phyloP scores from a whole-genome alignment of 2,797 vertebrate genomes.

The Hoplostethus mediterraneus region DNA sequence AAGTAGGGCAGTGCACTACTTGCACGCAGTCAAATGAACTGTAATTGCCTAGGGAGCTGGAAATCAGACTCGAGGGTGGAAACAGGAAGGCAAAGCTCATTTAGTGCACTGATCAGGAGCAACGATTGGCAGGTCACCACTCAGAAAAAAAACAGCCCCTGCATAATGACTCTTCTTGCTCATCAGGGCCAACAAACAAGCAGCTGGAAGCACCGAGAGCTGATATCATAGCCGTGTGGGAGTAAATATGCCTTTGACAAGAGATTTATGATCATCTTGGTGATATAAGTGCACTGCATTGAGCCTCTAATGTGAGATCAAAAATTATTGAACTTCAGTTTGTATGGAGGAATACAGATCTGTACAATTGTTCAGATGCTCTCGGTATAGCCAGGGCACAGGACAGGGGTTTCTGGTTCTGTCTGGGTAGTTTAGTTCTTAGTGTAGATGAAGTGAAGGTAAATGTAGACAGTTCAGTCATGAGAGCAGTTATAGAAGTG shows the following conservation, averaged over 20 bases:
- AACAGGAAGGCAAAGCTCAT: slow-evolving; percentile 77
- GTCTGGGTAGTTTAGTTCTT: background rate
- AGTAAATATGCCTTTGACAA: slow-evolving; percentile 12
- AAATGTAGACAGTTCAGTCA: background rate
- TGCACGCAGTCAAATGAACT: slow-evolving; percentile 84
- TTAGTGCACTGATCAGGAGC: slow-evolving; percentile 82
- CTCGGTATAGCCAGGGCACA: too few species aligned
- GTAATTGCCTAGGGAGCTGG: slow-evolving; percentile 79
- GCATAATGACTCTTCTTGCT: slow-evolving; percentile 45
- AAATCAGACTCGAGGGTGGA: slow-evolving; percentile 81
- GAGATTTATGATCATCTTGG: slow-evolving; percentile 45
- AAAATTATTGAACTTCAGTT: background rate
- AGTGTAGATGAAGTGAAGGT: background rate
- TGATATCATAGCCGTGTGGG: slow-evolving; percentile 20
- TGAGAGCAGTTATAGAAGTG: too few species aligned
- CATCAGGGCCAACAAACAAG: slow-evolving; percentile 49
- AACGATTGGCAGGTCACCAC: slow-evolving; percentile 88
- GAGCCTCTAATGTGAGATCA: slow-evolving; percentile 30
- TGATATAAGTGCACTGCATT: slow-evolving; percentile 9
- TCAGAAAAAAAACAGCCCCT: slow-evolving; percentile 70
- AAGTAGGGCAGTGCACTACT: slow-evolving; percentile 72
- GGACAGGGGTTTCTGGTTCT: too few species aligned
- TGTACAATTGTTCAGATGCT: too few species aligned
- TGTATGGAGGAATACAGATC: too few species aligned
- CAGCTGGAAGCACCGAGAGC: slow-evolving; percentile 49